phyloP scores from a whole-genome alignment of 1,140 invertebrate genomes.

The Diorhabda elongata region DNA sequence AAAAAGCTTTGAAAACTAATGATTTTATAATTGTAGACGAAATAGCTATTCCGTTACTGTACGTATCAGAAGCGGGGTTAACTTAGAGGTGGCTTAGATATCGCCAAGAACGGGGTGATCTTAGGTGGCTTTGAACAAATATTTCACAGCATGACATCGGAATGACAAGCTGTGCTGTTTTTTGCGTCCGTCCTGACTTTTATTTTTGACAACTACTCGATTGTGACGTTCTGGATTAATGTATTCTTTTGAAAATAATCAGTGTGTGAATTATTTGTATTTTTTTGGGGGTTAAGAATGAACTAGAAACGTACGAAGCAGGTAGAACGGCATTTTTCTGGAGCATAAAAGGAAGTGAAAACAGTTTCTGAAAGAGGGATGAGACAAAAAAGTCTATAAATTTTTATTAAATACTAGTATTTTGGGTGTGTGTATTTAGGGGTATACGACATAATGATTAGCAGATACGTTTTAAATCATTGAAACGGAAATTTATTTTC shows the following conservation, averaged over 20 bases:
- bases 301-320: slow-evolving; percentile 13
- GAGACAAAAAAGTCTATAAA: slow-evolving; percentile 7
- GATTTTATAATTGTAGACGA: neutral
- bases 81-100: neutral
- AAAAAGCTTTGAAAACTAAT: too few relatives aligned
- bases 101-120: slow-evolving; percentile 17
- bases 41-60: neutral
- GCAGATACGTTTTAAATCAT: too few relatives aligned
- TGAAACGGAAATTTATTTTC: too few relatives aligned
- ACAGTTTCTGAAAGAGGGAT: slow-evolving; percentile 10
- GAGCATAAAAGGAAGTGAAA: slow-evolving; percentile 12
- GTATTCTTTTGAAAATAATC: slow-evolving; percentile 23
- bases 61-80: neutral
- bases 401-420: slow-evolving; percentile 1
- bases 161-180: slow-evolving; percentile 25
- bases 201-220: slow-evolving; percentile 17
- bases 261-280: slow-evolving; percentile 25
- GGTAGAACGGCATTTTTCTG: slow-evolving; percentile 15
- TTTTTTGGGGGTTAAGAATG: slow-evolving; percentile 17
- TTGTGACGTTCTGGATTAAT: slow-evolving; percentile 23
- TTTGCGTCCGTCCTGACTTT: slow-evolving; percentile 13
- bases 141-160: slow-evolving; percentile 23
- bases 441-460: too few relatives aligned
- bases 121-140: slow-evolving; percentile 24
- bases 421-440: neutral